These are phyloP conservation scores for Villa cingulata DNA, from an alignment of 2,888 invertebrate species.

Conservation along the genomic window DNA sequence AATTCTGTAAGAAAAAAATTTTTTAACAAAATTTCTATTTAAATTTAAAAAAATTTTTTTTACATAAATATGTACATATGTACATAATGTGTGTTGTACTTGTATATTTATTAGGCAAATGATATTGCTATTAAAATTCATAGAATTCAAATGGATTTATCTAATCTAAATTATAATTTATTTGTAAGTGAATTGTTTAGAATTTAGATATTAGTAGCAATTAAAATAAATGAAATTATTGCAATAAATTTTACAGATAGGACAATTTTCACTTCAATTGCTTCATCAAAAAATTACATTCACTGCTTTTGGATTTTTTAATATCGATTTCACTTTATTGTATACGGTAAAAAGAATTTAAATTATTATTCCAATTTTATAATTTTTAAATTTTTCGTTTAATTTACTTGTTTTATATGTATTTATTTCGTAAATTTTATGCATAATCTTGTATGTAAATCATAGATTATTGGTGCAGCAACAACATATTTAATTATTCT, in stretches of 20 bases:
- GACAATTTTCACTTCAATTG: conserved; percentile 38
- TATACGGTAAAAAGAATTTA: conserved; percentile 29
- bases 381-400: background rate
- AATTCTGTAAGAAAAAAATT: conserved; percentile 23
- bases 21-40: background rate
- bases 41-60: background rate
- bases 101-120: conserved; percentile 28
- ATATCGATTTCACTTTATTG: conserved; percentile 35
- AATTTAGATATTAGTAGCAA: too few relatives aligned
- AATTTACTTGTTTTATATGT: conserved; percentile 13
- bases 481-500: conserved; percentile 37
- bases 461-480: conserved; percentile 35
- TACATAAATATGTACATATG: too few relatives aligned
- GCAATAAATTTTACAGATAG: conserved; percentile 25
- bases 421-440: too few relatives aligned
- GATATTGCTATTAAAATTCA: conserved; percentile 33
- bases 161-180: conserved; percentile 32
- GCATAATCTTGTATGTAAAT: too few relatives aligned
- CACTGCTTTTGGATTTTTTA: conserved; percentile 38
- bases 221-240: too few relatives aligned
- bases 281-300: conserved; percentile 37
- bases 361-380: background rate
- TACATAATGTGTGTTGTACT: background rate
- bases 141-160: conserved; percentile 30
- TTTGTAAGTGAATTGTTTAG: conserved; percentile 30